Evolutionary conservation across 2,888 invertebrate genomes (phyloP), one percentile per base, ranked within the genome.

Genomic region (Strigamia crassipes): DNA sequence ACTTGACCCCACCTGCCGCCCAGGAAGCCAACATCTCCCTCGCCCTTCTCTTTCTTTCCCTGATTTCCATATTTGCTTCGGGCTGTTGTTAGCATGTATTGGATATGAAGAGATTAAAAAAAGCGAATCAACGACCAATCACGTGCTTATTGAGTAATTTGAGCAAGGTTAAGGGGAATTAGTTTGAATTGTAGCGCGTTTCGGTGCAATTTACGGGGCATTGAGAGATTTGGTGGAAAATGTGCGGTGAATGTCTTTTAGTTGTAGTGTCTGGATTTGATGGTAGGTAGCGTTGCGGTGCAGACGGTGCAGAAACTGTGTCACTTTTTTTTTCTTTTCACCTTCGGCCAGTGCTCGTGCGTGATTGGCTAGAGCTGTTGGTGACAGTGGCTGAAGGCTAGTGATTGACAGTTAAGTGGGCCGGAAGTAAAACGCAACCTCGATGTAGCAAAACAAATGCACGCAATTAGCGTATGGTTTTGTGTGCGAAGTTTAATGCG

Each of bases 1-100:
- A 73, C 73, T 73, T 73, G 73, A 73, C 73, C 73, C 73, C 73
- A 73, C 73, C 73, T 73, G 73, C 73, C 73, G 73, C 73, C 73
- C 73, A 73, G 73, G 73, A 73, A 73, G 73, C 73, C 31, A 31
- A 73, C 73, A 31, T 31, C 31, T 18, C 73, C 73, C 31, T 10
- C 31, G 10, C 23, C 73, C 73, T 73, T 27, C 18, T 46, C 56
- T 18, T 21, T 56, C 18, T 56, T 56, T 56, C 73, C 73, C 31
- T 73, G 13, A 15, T 73, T 73, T 73, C 73, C 73, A 73, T 73
- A 73, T 73, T 73, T 15, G 73, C 73, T 73, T 31, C 27, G 27
- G 73, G 73, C 73, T 73, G 27, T 73, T 73, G 73, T 73, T 73
- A 18, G 73, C 73, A 73, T 27, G 27, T 73, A 73, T 73, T 73